A percentile compares a stretch with the other conserved stretches of the same genome.
Conservation (phyloP, 2,888 invertebrate genomes). For the Phengaris alcon region DNA sequence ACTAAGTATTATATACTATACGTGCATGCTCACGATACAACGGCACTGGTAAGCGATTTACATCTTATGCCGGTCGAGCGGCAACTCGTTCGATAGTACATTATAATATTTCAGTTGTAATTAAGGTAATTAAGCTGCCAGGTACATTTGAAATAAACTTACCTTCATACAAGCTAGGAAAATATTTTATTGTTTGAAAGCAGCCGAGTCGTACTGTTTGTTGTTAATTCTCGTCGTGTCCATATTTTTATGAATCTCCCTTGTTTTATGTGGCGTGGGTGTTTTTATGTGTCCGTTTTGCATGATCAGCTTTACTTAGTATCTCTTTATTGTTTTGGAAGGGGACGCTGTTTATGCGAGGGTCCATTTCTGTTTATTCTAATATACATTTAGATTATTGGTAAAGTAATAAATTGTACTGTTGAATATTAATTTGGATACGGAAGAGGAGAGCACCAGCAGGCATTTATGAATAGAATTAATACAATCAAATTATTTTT, state of each 20-base stretch:
- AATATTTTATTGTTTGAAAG: slow-evolving; percentile 15
- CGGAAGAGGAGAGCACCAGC: too few relatives aligned
- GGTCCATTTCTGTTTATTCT: slow-evolving; percentile 32
- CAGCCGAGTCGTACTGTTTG: slow-evolving; percentile 16
- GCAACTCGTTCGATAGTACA: too few relatives aligned
- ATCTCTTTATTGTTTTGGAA: slow-evolving; percentile 45
- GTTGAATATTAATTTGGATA: not conserved
- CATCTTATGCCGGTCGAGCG: too few relatives aligned
- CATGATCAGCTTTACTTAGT: slow-evolving; percentile 54
- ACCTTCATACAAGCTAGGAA: not conserved
- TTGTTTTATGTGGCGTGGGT: slow-evolving; percentile 28
- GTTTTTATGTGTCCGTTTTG: slow-evolving; percentile 36
- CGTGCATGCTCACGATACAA: too few relatives aligned
- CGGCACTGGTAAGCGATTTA: too few relatives aligned
- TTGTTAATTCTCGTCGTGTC: slow-evolving; percentile 25
- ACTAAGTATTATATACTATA: too few relatives aligned
- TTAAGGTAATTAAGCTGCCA: too few relatives aligned
- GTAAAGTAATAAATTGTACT: not conserved
- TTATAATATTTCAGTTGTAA: too few relatives aligned
- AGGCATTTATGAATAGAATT: too few relatives aligned
- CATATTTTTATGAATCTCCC: slow-evolving; percentile 29
- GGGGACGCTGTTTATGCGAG: slow-evolving; percentile 32
- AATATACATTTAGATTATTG: slow-evolving; percentile 23
- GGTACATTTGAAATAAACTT: too few relatives aligned
- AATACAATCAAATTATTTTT: too few relatives aligned